A percentile compares a stretch with the other conserved stretches of the same genome.
Conservation (phyloP, 2,113 vertebrate genomes). For the Oophaga pumilio region DNA sequence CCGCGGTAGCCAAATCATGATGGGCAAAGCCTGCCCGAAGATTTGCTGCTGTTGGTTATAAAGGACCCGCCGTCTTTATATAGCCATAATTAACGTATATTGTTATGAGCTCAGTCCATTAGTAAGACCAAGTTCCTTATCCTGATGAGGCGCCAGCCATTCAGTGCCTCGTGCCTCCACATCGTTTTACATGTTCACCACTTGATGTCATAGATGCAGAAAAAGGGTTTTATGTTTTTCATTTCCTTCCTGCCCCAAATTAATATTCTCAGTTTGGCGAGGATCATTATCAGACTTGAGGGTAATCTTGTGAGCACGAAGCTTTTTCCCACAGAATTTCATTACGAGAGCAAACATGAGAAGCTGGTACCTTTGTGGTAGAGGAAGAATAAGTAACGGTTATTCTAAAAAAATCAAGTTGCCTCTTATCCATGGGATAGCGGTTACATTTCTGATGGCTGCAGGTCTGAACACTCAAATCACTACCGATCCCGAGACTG, state of each 20-base stretch:
- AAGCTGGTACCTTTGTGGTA: not conserved
- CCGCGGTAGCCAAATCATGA: conserved; percentile 14
- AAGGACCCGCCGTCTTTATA: not conserved
- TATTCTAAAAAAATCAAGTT: too few relatives aligned
- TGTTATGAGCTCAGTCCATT: not conserved
- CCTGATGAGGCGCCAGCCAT: not conserved
- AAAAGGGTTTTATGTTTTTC: not conserved
- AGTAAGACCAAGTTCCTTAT: not conserved
- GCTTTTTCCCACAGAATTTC: not conserved
- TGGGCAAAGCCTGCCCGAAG: not conserved
- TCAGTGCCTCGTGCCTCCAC: not conserved
- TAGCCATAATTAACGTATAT: not conserved
- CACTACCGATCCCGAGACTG: too few relatives aligned
- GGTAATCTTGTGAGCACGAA: not conserved
- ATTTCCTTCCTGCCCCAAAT: not conserved
- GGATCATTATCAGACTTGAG: not conserved
- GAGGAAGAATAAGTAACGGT: not conserved
- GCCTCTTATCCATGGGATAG: too few relatives aligned
- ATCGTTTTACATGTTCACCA: not conserved
- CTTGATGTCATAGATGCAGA: not conserved
- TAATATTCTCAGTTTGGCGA: not conserved
- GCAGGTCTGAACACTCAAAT: too few relatives aligned
- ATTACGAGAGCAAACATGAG: not conserved
- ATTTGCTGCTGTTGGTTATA: not conserved
- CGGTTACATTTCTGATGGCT: too few relatives aligned